These are phyloP conservation scores for Drosophila kurseongensis DNA, from an alignment of 1,140 invertebrate species.

Conservation along the genomic window DNA sequence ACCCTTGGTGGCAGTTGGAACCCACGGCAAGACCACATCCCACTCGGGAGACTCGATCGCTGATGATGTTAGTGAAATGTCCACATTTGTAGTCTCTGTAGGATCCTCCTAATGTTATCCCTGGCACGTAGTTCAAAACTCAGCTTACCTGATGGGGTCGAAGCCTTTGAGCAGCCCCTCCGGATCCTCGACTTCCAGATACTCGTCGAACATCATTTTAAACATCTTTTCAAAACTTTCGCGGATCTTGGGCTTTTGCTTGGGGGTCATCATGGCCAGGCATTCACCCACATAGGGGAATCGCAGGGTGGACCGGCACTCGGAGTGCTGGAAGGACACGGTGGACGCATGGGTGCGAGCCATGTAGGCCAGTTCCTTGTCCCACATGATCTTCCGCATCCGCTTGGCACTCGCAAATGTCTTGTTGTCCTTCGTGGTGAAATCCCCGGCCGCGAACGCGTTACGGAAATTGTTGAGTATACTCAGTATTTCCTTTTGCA, in stretches of 20 bases:
- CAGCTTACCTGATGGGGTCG: constrained; percentile 21
- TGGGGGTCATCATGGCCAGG: neutral
- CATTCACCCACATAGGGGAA: constrained; percentile 50
- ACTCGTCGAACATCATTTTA: constrained; percentile 19
- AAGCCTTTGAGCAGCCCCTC: constrained; percentile 9
- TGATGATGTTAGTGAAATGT: constrained; percentile 40
- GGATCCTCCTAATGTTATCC: neutral
- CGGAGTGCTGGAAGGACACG: constrained; percentile 45
- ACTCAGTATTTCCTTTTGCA: constrained; percentile 1
- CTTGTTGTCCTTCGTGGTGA: constrained; percentile 2
- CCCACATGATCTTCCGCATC: constrained; percentile 67
- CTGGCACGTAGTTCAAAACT: fast-evolving
- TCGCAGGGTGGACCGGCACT: constrained; percentile 36
- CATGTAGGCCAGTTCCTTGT: constrained; percentile 57
- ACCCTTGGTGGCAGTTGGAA: constrained; percentile 12
- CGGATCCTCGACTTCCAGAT: constrained; percentile 17
- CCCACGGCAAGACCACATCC: constrained; percentile 45
- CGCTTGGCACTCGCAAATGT: constrained; percentile 37
- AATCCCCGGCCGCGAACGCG: constrained; percentile 35
- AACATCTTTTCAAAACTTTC: neutral
- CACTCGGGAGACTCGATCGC: constrained; percentile 59
- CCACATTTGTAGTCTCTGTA: constrained; percentile 4
- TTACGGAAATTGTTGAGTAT: constrained; percentile 27
- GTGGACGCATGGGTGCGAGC: constrained; percentile 47
- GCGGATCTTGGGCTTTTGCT: neutral